These are phyloP conservation scores for Syngnathus floridae DNA, from an alignment of 2,113 vertebrate species.

Conservation along the genomic window DNA sequence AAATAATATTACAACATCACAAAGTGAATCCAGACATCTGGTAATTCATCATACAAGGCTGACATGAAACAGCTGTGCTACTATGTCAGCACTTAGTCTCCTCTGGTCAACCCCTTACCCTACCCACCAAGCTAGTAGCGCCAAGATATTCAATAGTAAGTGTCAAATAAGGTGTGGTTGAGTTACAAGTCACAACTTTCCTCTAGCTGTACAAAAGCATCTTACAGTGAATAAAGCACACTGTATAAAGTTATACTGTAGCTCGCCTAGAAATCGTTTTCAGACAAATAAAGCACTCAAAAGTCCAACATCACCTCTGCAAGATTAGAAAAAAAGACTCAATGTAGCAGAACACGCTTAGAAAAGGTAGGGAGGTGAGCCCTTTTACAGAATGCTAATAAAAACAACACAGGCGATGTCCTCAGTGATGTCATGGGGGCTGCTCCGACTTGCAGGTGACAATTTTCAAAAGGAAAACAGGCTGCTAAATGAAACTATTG, in stretches of 20 bases:
- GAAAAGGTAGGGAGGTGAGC: not conserved
- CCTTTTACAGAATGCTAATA: not conserved
- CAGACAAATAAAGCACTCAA: not conserved
- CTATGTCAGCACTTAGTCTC: conserved; percentile 38
- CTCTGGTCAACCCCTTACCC: conserved; percentile 9
- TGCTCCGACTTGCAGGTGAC: not conserved
- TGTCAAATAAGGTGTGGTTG: not conserved
- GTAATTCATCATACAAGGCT: conserved; percentile 55
- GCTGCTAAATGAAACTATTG: not conserved
- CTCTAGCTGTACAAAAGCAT: too few relatives aligned
- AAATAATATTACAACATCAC: conserved; percentile 53
- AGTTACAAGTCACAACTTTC: not conserved
- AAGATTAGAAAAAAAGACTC: not conserved
- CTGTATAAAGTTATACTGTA: not conserved
- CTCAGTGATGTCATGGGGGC: conserved; percentile 7
- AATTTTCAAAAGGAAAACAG: not conserved
- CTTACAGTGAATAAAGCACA: not conserved
- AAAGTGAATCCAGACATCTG: conserved; percentile 57
- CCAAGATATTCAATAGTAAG: not conserved
- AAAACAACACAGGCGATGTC: conserved; percentile 1
- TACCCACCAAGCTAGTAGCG: conserved; percentile 3
- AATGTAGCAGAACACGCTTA: not conserved
- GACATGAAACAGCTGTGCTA: conserved; percentile 45
- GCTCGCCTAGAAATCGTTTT: not conserved
- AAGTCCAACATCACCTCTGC: not conserved